Evolutionary conservation across 2,888 invertebrate species (phyloP).

Genomic region (Cartodere bifasciata): DNA sequence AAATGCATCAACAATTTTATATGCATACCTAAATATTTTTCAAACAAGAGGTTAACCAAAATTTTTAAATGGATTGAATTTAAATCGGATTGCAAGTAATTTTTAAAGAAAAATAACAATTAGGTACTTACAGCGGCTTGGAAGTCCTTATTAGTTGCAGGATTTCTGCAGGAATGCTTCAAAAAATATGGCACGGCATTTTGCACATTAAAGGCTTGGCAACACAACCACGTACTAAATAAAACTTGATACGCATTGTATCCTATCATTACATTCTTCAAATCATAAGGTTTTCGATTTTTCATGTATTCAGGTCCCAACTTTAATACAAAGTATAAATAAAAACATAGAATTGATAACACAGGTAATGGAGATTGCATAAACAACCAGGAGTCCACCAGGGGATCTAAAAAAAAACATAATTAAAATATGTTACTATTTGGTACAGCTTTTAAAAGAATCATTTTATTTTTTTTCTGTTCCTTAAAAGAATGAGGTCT

Average conservation of each 20-base stretch:
- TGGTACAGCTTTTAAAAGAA: too few relatives aligned
- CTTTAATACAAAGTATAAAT: conserved; percentile 61
- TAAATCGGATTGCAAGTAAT: conserved; percentile 7
- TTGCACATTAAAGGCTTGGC: conserved; percentile 30
- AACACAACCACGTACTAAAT: conserved; percentile 63
- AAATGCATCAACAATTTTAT: too few relatives aligned
- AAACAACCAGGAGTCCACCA: conserved; percentile 63
- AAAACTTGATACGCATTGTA: conserved; percentile 86
- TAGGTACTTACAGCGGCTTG: conserved; percentile 21
- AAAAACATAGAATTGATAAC: conserved; percentile 47
- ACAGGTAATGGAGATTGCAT: conserved; percentile 67
- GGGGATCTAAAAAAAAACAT: conserved; percentile 51
- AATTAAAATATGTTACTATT: too few relatives aligned
- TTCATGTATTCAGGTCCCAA: conserved; percentile 66
- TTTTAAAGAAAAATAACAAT: conserved; percentile 1
- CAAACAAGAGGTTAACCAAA: too few relatives aligned
- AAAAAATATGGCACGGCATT: conserved; percentile 20
- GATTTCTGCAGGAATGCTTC: conserved; percentile 23
- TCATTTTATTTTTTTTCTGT: too few relatives aligned
- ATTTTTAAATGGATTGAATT: conserved; percentile 2
- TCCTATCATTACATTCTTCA: conserved; percentile 57
- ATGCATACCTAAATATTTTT: too few relatives aligned
- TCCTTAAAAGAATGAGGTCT: too few relatives aligned
- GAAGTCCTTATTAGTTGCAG: conserved; percentile 22
- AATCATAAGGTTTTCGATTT: conserved; percentile 56